Conservation (phyloP, 2,113 vertebrate species). For the Microtus montanus region DNA sequence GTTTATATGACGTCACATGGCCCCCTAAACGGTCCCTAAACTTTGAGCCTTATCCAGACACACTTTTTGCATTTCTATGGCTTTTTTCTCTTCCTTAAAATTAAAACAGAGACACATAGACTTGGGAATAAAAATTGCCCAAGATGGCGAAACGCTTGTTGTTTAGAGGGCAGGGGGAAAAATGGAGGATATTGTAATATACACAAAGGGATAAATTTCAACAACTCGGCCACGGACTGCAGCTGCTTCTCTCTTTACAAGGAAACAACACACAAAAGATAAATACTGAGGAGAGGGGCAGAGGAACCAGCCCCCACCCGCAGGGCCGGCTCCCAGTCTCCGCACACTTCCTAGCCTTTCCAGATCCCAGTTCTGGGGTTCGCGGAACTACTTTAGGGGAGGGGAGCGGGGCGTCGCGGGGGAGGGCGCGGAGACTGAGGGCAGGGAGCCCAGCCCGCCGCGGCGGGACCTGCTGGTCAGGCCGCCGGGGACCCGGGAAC, state of each 20-base stretch:
- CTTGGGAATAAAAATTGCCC: slow-evolving; percentile 92
- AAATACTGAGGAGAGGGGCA: slow-evolving; percentile 47
- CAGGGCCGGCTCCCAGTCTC: slow-evolving; percentile 35
- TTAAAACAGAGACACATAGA: slow-evolving; percentile 63
- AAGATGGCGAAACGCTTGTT: slow-evolving; percentile 99
- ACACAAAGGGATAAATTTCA: slow-evolving; percentile 99
- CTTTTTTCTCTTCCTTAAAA: slow-evolving; percentile 72
- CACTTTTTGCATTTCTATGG: slow-evolving; percentile 78
- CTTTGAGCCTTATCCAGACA: slow-evolving; percentile 83
- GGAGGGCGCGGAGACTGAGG: background rate
- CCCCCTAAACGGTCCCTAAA: slow-evolving; percentile 86
- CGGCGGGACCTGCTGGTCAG: background rate
- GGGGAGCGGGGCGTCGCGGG: background rate
- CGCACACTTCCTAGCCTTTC: slow-evolving; percentile 56
- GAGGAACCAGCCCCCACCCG: slow-evolving; percentile 53
- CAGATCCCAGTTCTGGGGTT: slow-evolving; percentile 60
- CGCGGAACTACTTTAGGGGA: slow-evolving; percentile 59
- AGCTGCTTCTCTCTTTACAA: slow-evolving; percentile 87
- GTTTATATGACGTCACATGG: slow-evolving; percentile 89
- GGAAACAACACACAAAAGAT: slow-evolving; percentile 90
- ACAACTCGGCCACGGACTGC: slow-evolving; percentile 90
- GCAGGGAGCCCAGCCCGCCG: background rate
- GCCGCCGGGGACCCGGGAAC: background rate
- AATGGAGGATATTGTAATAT: slow-evolving; percentile 99
- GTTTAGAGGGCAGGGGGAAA: slow-evolving; percentile 95